phyloP scores from a whole-genome alignment of 2,888 invertebrate species.

The Lordiphosa andalusiaca region DNA sequence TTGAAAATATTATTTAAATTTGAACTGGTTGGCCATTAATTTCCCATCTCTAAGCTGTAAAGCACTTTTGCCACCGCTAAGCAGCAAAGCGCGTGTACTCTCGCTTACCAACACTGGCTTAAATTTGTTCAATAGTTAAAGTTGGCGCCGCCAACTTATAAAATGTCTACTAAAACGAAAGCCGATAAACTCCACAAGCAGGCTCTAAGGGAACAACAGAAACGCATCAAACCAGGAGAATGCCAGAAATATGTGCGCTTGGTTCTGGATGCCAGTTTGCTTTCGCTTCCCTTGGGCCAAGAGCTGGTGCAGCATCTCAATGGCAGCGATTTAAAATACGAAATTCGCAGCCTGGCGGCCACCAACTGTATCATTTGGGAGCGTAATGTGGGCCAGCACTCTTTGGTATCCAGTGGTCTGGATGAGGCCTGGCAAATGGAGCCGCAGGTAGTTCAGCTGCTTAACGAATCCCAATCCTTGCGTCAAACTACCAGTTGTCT shows the following conservation, averaged over 20 bases:
- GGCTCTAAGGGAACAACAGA: conserved; percentile 74
- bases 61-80: no score
- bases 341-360: conserved; percentile 53
- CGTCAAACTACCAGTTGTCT: conserved; percentile 33
- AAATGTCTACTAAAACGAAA: conserved; percentile 64
- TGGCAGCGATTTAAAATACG: conserved; percentile 58
- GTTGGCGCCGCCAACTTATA: conserved; percentile 20
- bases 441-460: conserved; percentile 63
- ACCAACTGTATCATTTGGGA: conserved; percentile 76
- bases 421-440: conserved; percentile 69
- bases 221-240: conserved; percentile 77
- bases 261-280: conserved; percentile 65
- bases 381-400: conserved; percentile 74
- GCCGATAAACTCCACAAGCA: conserved; percentile 73
- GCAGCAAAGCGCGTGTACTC: no score
- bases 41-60: no score
- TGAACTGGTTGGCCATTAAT: no score
- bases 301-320: conserved; percentile 52
- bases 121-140: background rate
- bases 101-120: background rate
- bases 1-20: no score
- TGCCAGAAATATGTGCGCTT: conserved; percentile 77
- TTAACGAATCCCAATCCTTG: conserved; percentile 56
- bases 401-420: conserved; percentile 34
- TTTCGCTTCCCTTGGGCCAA: conserved; percentile 45